Conservation (phyloP, 1,140 invertebrate genomes). For the Drosophila oshimai region DNA sequence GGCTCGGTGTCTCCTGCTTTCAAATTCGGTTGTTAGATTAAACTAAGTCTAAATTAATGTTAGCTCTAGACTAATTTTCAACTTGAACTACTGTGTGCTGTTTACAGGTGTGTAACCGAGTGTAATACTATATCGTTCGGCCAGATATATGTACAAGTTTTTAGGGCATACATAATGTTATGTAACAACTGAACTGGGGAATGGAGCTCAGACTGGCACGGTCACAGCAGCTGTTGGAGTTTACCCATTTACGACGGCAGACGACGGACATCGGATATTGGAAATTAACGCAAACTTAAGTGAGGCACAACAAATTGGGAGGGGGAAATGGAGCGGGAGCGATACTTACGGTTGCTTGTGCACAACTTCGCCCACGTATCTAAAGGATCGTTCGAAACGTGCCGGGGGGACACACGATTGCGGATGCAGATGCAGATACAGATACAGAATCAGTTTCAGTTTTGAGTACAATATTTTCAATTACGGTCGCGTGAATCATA, state of each 20-base stretch:
- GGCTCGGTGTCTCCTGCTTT: not conserved
- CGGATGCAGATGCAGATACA: constrained; percentile 37
- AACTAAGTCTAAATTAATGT: not conserved
- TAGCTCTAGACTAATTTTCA: not conserved
- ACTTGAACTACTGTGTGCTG: not conserved
- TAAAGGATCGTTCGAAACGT: constrained; percentile 51
- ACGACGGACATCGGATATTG: not conserved
- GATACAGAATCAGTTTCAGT: constrained; percentile 49
- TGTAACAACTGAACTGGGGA: no score
- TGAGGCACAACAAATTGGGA: not conserved
- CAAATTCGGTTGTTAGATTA: constrained; percentile 1
- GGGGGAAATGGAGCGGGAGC: constrained; percentile 16
- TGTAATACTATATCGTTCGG: not conserved
- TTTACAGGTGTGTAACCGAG: constrained; percentile 1
- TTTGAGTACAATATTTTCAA: constrained; percentile 22
- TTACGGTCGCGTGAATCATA: constrained; percentile 31
- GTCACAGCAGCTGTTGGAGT: not conserved
- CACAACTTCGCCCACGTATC: constrained; percentile 87
- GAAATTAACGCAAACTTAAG: constrained; percentile 1
- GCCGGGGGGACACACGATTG: constrained; percentile 19
- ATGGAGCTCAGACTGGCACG: not conserved
- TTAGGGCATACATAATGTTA: not conserved
- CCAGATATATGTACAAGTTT: constrained; percentile 2
- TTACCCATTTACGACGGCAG: not conserved
- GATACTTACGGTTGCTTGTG: constrained; percentile 89